Base-by-base conservation (phyloP, 2,113 vertebrate species). In the Tylochromis polylepis region DNA sequence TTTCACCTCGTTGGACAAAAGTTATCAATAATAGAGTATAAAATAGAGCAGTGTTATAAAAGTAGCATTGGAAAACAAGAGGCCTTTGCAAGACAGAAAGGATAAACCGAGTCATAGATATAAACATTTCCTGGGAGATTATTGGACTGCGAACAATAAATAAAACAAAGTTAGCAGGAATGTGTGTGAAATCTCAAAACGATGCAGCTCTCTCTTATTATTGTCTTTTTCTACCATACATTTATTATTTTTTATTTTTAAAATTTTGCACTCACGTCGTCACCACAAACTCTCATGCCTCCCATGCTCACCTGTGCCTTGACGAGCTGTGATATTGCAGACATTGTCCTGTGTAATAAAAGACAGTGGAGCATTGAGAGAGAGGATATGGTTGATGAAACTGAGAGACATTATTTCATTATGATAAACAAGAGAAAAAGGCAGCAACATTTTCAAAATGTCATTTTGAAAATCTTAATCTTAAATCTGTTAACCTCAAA, bases 381-480 rank as follows among this genome's bases (percentile, higher is more conserved):
- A 80, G 46, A 60, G 43, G 43, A 58, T 62, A 65, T n/a, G 65
- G 67, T 24, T 84, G 75, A 77, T 82, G 55, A 72, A 85, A 82
- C 11, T 8, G 84, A 59, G 46, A 88, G 57, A 79, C 83, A 84
- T 49, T 67, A 81, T 70, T 60, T 83, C 78, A 83, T 90, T 88
- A 91, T 91, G 79, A 85, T 83, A 84, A 90, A 89, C 84, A 91
- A 56, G 51, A 65, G 80, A 72, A 85, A 81, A 87, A 70, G 84
- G 24, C 81, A 38, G 58, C 80, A 22, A 83, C 88, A 88, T 89
- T 91, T 91, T 88, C 10, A 75, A 92, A 90, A 91, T 91, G 87
- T 85, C 84, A 87, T 89, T 88, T 90, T 75, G 29, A 53, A 85
- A 77, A 86, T 87, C 78, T 90, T 38, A 38, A 65, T 65, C 20